These are phyloP conservation scores for Saccostrea glomerata DNA, from an alignment of 1,140 invertebrate species.

Conservation along the genomic window DNA sequence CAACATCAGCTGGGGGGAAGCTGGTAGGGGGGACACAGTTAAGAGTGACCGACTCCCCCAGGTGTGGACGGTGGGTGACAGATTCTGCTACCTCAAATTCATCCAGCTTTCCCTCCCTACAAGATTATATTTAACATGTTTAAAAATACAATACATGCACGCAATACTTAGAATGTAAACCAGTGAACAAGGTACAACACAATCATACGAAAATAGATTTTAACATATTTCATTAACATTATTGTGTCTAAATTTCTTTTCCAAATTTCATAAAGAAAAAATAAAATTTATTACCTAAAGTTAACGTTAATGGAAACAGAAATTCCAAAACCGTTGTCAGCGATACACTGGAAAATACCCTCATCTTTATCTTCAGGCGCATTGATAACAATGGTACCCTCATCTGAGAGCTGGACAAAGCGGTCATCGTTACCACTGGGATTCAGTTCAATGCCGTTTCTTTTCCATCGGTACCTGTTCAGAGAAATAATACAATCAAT, in stretches of 20 bases:
- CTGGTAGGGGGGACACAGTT: constrained; percentile 73
- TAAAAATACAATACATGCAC: too few relatives aligned
- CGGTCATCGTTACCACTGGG: constrained; percentile 85
- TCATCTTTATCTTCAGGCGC: constrained; percentile 93
- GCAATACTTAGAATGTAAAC: too few relatives aligned
- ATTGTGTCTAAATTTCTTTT: too few relatives aligned
- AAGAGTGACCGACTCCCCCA: constrained; percentile 64
- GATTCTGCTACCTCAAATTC: background rate
- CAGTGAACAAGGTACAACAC: too few relatives aligned
- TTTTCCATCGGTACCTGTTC: constrained; percentile 94
- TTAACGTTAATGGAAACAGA: constrained; percentile 48
- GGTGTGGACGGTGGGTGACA: background rate
- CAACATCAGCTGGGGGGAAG: constrained; percentile 69
- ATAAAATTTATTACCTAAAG: background rate
- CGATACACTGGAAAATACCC: constrained; percentile 97
- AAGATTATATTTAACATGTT: too few relatives aligned
- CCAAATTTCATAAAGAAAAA: too few relatives aligned
- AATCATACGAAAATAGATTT: too few relatives aligned
- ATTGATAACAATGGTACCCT: constrained; percentile 94
- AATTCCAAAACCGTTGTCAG: constrained; percentile 95
- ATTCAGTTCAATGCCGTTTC: constrained; percentile 94
- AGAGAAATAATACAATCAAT: background rate
- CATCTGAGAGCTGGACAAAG: constrained; percentile 93
- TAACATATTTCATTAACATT: too few relatives aligned
- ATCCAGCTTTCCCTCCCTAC: background rate